A percentile compares a stretch with the other conserved stretches of the same genome.
phyloP scores from a whole-genome alignment of 2,888 invertebrate species.

The Agonopterix alstromeriana region DNA sequence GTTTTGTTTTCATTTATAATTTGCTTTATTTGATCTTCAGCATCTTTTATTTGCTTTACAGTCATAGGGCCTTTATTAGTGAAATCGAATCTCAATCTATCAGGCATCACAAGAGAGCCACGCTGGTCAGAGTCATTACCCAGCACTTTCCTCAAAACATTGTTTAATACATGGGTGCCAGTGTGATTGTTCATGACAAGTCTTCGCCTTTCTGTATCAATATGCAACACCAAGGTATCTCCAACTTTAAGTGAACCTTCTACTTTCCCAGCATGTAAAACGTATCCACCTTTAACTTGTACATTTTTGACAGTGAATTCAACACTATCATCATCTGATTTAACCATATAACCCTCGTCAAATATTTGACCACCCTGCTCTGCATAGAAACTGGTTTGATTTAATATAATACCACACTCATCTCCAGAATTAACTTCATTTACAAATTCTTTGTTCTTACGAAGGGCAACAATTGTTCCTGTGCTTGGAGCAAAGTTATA shows the following conservation, averaged over 20 bases:
- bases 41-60: conserved; percentile 88
- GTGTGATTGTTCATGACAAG: conserved; percentile 99
- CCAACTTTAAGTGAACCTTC: conserved; percentile 91
- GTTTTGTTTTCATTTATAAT: conserved; percentile 85
- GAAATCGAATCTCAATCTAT: conserved; percentile 97
- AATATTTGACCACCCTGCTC: conserved; percentile 99
- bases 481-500: conserved; percentile 86
- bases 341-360: conserved; percentile 95
- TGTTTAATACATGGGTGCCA: conserved; percentile 98
- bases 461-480: conserved; percentile 88
- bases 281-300: conserved; percentile 96
- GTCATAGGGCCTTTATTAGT: conserved; percentile 96
- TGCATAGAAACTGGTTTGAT: conserved; percentile 97
- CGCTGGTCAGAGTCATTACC: conserved; percentile 95
- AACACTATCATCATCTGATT: conserved; percentile 87
- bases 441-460: conserved; percentile 90
- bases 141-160: conserved; percentile 92
- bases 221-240: conserved; percentile 86
- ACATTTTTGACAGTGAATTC: conserved; percentile 96
- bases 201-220: conserved; percentile 90
- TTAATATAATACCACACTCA: conserved; percentile 93
- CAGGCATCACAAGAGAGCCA: conserved; percentile 98
- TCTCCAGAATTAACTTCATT: conserved; percentile 87
- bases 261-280: conserved; percentile 93
- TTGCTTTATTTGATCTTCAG: conserved; percentile 87